phyloP scores from a whole-genome alignment of 2,888 invertebrate species.

The Crepidodera aurea region DNA sequence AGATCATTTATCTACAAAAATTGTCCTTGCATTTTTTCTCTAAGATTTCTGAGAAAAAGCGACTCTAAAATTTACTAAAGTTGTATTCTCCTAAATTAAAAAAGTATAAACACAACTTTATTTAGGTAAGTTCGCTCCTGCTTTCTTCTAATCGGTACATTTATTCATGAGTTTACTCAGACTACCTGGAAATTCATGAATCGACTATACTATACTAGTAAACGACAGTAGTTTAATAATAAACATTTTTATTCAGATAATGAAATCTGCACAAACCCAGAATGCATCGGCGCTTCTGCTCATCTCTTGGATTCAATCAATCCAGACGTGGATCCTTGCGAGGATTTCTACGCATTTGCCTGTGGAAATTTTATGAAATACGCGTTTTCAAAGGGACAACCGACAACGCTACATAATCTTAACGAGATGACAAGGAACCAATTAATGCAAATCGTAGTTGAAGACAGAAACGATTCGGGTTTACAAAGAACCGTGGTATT shows the following conservation, averaged over 20 bases:
- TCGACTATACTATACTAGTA: too few species aligned
- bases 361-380: conserved; percentile 70
- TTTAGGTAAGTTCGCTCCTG: too few species aligned
- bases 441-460: conserved; percentile 43
- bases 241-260: conserved; percentile 29
- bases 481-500: conserved; percentile 37
- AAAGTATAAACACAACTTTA: too few species aligned
- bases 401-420: conserved; percentile 28
- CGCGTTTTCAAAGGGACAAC: conserved; percentile 28
- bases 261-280: conserved; percentile 62
- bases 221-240: too few species aligned
- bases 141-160: too few species aligned
- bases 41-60: too few species aligned
- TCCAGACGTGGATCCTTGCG: conserved; percentile 73
- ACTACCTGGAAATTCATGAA: too few species aligned
- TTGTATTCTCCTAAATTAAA: too few species aligned
- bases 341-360: conserved; percentile 79
- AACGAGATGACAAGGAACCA: conserved; percentile 39
- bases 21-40: too few species aligned
- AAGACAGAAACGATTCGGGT: conserved; percentile 29
- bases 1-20: too few species aligned
- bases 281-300: conserved; percentile 80
- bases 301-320: conserved; percentile 74
- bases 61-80: too few species aligned
- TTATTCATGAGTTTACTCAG: too few species aligned